phyloP scores from a whole-genome alignment of 2,888 invertebrate species.

The Ephialtes manifestator region DNA sequence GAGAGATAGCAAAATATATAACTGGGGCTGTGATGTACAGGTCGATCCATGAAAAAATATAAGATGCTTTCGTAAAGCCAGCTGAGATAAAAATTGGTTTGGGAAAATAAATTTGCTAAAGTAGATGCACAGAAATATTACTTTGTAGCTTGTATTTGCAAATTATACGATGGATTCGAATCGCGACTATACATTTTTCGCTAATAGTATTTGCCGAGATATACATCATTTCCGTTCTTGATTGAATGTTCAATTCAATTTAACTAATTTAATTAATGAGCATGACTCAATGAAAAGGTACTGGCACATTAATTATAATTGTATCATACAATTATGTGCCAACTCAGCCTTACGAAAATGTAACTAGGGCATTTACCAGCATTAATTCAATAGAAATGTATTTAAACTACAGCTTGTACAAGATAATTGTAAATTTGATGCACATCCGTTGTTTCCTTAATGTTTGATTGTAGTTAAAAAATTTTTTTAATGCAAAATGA shows the following conservation, averaged over 20 bases:
- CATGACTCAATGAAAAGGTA: neutral
- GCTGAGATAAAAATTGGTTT: neutral
- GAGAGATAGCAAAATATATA: neutral
- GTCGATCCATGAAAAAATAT: neutral
- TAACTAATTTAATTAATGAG: neutral
- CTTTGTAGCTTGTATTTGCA: neutral
- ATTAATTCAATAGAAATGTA: no score
- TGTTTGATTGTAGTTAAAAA: no score
- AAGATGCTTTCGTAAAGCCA: neutral
- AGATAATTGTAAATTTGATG: no score
- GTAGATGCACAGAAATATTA: neutral
- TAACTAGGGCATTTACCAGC: no score
- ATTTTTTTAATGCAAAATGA: no score
- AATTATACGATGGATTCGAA: neutral
- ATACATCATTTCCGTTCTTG: neutral
- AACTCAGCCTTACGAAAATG: no score
- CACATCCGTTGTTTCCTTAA: no score
- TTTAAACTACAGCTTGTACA: no score
- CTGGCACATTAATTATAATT: neutral
- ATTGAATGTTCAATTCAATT: neutral
- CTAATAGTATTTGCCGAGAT: neutral
- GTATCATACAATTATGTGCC: no score
- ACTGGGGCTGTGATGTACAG: neutral
- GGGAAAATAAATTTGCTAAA: slow-evolving; percentile 6
- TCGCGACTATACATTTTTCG: neutral